phyloP scores from a whole-genome alignment of 2,113 vertebrate genomes.

The Columba janthina region DNA sequence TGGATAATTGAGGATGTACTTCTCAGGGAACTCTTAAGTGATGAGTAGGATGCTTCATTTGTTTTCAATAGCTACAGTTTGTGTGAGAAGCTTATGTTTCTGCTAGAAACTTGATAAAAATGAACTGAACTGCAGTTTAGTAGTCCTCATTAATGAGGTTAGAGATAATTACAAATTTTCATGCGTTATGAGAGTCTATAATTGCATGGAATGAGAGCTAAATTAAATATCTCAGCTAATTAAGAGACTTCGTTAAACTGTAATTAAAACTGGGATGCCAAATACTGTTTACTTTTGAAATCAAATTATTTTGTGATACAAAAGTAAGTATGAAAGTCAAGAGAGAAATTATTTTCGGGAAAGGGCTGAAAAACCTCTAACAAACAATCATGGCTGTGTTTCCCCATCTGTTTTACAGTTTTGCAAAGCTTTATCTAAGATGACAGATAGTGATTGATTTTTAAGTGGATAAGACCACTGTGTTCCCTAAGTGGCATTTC shows the following conservation, averaged over 20 bases:
- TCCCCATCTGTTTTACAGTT: neutral
- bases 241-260: constrained; percentile 51
- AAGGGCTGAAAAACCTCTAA: neutral
- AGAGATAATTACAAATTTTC: constrained; percentile 73
- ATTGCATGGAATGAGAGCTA: constrained; percentile 72
- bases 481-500: neutral
- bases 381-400: neutral
- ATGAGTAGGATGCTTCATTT: constrained; percentile 20
- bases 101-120: constrained; percentile 35
- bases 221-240: constrained; percentile 74
- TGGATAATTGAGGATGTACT: neutral
- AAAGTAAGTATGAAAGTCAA: neutral
- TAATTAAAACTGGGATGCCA: constrained; percentile 67
- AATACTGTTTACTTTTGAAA: constrained; percentile 58
- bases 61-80: neutral
- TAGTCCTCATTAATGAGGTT: constrained; percentile 65
- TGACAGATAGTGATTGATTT: neutral
- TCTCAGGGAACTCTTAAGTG: neutral
- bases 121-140: constrained; percentile 47
- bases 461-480: neutral
- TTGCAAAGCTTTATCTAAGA: neutral
- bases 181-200: constrained; percentile 63
- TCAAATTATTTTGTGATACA: constrained; percentile 31
- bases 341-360: neutral
- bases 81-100: constrained; percentile 4